Evolutionary conservation across 2,113 vertebrate genomes (phyloP).

Genomic region (Hydrolagus affinis): DNA sequence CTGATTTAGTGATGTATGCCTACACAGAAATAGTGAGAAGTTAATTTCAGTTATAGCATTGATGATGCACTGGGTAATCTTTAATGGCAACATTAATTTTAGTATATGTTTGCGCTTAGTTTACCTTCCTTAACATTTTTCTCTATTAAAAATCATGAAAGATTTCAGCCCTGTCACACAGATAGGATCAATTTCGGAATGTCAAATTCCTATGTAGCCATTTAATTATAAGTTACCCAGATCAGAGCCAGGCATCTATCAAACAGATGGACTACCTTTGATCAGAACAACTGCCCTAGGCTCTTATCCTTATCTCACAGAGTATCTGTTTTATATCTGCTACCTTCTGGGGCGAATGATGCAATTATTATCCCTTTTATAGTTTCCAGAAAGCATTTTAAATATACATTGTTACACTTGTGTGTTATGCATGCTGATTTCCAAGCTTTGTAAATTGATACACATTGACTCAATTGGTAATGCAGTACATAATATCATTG

Average conservation of each 20-base stretch:
- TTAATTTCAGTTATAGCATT: no score
- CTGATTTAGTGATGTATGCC: neutral
- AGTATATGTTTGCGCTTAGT: neutral
- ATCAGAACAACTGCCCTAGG: neutral
- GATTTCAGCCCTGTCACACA: neutral
- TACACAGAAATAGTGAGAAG: no score
- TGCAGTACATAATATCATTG: neutral
- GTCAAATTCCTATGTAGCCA: neutral
- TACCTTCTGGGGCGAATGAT: conserved; percentile 7
- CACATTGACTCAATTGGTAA: neutral
- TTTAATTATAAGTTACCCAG: conserved; percentile 8
- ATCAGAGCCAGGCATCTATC: neutral
- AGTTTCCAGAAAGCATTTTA: neutral
- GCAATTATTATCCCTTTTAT: conserved; percentile 9
- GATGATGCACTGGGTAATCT: neutral
- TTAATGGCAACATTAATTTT: neutral
- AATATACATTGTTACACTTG: neutral
- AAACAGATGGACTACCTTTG: conserved; percentile 12
- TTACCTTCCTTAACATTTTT: neutral
- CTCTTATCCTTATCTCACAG: neutral
- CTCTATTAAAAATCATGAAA: neutral
- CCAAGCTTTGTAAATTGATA: no score
- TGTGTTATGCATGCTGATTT: no score
- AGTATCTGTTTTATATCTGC: conserved; percentile 14
- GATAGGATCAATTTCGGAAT: conserved; percentile 1